Percentiles rank a stretch among this genome's conserved stretches.
Conservation (phyloP, 2,113 vertebrate species). For the Callithrix jacchus region DNA sequence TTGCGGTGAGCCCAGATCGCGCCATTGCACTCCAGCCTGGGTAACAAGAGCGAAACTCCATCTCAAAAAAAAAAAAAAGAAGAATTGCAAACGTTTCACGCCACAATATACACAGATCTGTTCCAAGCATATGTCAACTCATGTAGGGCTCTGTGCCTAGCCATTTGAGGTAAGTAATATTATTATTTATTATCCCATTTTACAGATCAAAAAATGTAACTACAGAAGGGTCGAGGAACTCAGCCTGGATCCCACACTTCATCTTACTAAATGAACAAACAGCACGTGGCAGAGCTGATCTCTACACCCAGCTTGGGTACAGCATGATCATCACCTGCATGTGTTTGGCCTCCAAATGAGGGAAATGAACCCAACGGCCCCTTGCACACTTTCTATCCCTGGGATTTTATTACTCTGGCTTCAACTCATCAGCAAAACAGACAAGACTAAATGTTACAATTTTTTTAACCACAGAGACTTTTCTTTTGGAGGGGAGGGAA, state of each 20-base stretch:
- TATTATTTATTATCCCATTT: too few species aligned
- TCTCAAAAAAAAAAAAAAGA: too few species aligned
- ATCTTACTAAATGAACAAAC: neutral
- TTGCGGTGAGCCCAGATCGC: too few species aligned
- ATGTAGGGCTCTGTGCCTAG: neutral
- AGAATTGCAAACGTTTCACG: neutral
- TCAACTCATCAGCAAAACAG: neutral
- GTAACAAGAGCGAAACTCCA: too few species aligned
- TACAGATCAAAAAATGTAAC: neutral
- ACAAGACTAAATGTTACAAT: neutral
- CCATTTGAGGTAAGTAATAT: neutral
- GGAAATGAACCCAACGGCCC: neutral
- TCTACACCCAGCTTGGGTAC: neutral
- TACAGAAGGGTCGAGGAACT: neutral
- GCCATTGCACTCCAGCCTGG: too few species aligned
- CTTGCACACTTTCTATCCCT: neutral
- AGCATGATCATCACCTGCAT: rapidly evolving
- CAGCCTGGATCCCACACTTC: too few species aligned
- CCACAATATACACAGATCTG: neutral
- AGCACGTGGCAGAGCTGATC: neutral
- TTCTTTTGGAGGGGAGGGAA: neutral
- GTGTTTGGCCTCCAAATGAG: neutral
- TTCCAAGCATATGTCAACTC: neutral
- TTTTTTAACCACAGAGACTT: neutral
- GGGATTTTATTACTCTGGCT: neutral